Evolutionary conservation across 1,140 invertebrate genomes (phyloP).

Genomic region (Coelopa frigida): DNA sequence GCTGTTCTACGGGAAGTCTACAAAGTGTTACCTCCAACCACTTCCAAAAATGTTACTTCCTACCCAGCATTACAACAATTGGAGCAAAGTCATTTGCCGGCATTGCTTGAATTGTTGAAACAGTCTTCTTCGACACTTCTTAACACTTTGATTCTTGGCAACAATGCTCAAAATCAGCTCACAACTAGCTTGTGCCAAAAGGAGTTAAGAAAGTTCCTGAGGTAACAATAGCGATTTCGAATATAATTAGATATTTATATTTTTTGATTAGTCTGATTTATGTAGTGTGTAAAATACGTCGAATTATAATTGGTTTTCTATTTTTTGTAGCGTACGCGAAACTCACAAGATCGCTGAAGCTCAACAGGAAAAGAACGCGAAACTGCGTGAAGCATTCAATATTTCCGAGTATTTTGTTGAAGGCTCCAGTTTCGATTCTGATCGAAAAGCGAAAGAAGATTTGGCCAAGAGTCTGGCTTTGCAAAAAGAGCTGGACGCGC

Average conservation of each 20-base stretch:
- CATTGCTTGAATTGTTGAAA: conserved; percentile 29
- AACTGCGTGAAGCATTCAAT: conserved; percentile 86
- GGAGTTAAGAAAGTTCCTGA: conserved; percentile 13
- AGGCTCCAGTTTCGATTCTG: conserved; percentile 85
- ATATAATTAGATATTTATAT: background rate
- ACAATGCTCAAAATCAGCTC: conserved; percentile 5
- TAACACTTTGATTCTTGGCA: conserved; percentile 26
- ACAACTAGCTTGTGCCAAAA: conserved; percentile 11
- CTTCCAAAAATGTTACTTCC: no score
- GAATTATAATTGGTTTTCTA: background rate
- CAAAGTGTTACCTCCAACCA: no score
- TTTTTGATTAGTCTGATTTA: conserved; percentile 1
- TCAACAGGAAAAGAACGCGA: conserved; percentile 92
- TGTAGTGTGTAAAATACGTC: background rate
- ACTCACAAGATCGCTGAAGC: conserved; percentile 94
- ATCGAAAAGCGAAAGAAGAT: conserved; percentile 71
- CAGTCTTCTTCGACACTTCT: conserved; percentile 29
- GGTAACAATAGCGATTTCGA: conserved; percentile 7
- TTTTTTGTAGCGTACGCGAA: conserved; percentile 71
- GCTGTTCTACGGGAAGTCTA: conserved; percentile 3
- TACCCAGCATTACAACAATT: conserved; percentile 2
- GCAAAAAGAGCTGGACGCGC: conserved; percentile 49
- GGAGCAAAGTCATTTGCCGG: conserved; percentile 15
- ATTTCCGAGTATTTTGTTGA: conserved; percentile 91
- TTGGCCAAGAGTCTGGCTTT: conserved; percentile 52